Evolutionary conservation across 2,113 vertebrate species (phyloP), one percentile per base, ranked within the genome.

Genomic region (Rhinoderma darwinii): DNA sequence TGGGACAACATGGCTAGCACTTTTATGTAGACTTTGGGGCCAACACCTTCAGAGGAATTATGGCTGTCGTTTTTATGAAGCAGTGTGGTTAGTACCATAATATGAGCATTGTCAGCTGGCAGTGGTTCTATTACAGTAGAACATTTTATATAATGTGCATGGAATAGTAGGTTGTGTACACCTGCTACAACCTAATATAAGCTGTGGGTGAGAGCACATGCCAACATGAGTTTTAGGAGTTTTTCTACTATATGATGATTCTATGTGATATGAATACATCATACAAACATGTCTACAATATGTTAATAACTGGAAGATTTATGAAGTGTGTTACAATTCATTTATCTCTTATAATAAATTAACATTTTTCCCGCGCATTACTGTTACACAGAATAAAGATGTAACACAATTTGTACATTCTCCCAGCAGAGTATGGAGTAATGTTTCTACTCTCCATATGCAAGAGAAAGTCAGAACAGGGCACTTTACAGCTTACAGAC

Each of bases 301-400:
- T 75, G 50, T 56, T 84, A 85, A 78, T 77, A 32, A 37, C 84
- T 77, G 14, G 10, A 61, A 27, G 50, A 75, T 77, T 56, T 35
- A 50, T 77, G 63, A 77, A 50, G 73, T 43, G 61, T 77, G 37
- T 30, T 20, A 47, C 66, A 76, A 77, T 85, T 84, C 41, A 41
- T 76, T 59, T 75, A 43, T 41, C 41, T 63, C 74, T 41, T 76
- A 76, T 85, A 66, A 85, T 61, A 54, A 50, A 84, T 84, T 77
- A 85, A 78, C 84, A 85, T 85, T 66, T 85, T 77, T 56, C 84
- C 73, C 78, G 27, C 30, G 51, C 72, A 47, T 84, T 76, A 78
- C 27, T 77, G 35, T 54, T 85, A 77, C 30, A 77, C 59, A 35
- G 72, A 63, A 76, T 85, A 37, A 85, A 56, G 41, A 66, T 78